Percentiles rank a stretch among this genome's conserved stretches.
phyloP scores from a whole-genome alignment of 2,888 invertebrate genomes.

The Diloba caeruleocephala region DNA sequence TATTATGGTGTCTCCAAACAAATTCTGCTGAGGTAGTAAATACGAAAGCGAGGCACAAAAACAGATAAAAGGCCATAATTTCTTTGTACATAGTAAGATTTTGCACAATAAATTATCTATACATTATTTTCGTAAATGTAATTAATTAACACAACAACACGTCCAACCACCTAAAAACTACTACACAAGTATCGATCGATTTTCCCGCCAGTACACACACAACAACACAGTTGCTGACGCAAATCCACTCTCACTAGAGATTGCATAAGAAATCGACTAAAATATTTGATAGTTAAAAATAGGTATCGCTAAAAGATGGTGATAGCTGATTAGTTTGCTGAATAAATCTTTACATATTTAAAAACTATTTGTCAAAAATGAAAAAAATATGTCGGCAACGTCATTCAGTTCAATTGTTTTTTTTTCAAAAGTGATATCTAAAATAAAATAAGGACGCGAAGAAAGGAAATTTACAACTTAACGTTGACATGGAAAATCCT shows the following conservation, averaged over 20 bases:
- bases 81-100: conserved; percentile 23
- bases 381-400: too few species aligned
- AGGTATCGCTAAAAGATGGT: too few species aligned
- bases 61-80: conserved; percentile 66
- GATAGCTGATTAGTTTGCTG: too few species aligned
- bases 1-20: conserved; percentile 93
- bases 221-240: not conserved
- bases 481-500: too few species aligned
- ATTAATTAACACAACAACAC: conserved; percentile 11
- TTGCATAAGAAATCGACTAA: not conserved
- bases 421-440: too few species aligned
- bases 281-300: too few species aligned
- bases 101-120: conserved; percentile 42
- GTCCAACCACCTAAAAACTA: conserved; percentile 23
- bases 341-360: too few species aligned
- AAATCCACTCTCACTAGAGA: not conserved
- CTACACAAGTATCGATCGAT: conserved; percentile 70
- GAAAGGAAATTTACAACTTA: too few species aligned
- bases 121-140: conserved; percentile 46
- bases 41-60: conserved; percentile 69
- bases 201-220: conserved; percentile 71
- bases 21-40: conserved; percentile 79
- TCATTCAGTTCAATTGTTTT: too few species aligned
- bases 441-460: too few species aligned
- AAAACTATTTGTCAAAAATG: too few species aligned